Percentiles rank a stretch among this genome's conserved stretches.
phyloP scores from a whole-genome alignment of 2,797 vertebrate species.

The Bovichtus diacanthus region DNA sequence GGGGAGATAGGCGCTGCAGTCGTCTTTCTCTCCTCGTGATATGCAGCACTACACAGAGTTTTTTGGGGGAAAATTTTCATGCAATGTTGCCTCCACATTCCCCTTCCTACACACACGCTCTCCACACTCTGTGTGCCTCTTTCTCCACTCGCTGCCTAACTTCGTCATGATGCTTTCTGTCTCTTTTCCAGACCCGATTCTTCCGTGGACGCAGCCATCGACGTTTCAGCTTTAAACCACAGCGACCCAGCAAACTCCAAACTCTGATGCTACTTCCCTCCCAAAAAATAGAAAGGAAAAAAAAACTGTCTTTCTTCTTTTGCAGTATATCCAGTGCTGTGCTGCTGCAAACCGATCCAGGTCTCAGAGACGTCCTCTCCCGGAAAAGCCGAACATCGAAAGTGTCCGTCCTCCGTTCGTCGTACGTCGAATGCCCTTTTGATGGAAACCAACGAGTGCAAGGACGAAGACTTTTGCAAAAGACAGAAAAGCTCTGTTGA shows the following conservation, averaged over 20 bases:
- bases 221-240: conserved; percentile 14
- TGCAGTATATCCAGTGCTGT: conserved; percentile 42
- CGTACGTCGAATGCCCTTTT: not conserved
- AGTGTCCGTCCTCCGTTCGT: conserved; percentile 22
- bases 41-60: conserved; percentile 11
- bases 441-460: conserved; percentile 21
- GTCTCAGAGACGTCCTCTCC: conserved; percentile 14
- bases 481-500: conserved; percentile 31
- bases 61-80: conserved; percentile 27
- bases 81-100: conserved; percentile 17
- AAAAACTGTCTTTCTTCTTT: conserved; percentile 30
- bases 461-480: conserved; percentile 46
- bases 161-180: conserved; percentile 49
- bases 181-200: conserved; percentile 45
- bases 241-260: conserved; percentile 53
- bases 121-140: conserved; percentile 12
- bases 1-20: conserved; percentile 19
- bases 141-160: conserved; percentile 37
- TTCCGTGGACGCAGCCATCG: conserved; percentile 17
- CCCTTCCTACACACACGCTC: not conserved
- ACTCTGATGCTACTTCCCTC: conserved; percentile 22
- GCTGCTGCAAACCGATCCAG: conserved; percentile 31
- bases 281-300: not conserved
- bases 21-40: conserved; percentile 16
- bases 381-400: conserved; percentile 5